phyloP scores from a whole-genome alignment of 2,888 invertebrate genomes.

The Amphipyra tragopoginis region DNA sequence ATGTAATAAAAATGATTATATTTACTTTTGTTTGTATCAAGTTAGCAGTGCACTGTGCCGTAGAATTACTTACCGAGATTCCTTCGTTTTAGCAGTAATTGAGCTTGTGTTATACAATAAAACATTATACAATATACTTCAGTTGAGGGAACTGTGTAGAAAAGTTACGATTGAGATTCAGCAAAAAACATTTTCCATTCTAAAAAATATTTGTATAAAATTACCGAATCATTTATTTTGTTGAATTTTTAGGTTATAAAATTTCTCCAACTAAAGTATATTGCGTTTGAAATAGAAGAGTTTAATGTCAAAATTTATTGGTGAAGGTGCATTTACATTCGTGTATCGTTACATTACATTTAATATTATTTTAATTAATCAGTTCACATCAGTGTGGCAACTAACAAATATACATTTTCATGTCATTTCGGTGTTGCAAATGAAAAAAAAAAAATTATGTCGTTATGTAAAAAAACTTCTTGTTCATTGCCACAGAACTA shows the following conservation, averaged over 20 bases:
- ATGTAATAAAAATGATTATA: constrained; percentile 71
- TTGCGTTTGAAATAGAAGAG: constrained; percentile 57
- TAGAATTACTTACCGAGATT: constrained; percentile 68
- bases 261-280: constrained; percentile 53
- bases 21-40: constrained; percentile 57
- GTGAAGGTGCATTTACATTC: constrained; percentile 85
- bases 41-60: constrained; percentile 60
- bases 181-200: neutral
- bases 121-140: constrained; percentile 33
- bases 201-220: neutral
- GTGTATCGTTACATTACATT: constrained; percentile 53
- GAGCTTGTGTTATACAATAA: constrained; percentile 55
- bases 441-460: neutral
- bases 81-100: constrained; percentile 60
- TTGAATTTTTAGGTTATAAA: neutral
- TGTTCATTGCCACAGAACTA: constrained; percentile 29
- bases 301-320: constrained; percentile 65
- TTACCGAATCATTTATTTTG: too few species aligned
- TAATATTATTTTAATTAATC: constrained; percentile 47
- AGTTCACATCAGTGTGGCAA: constrained; percentile 31
- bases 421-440: constrained; percentile 14
- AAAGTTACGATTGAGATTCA: neutral
- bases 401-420: constrained; percentile 13
- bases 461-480: constrained; percentile 8
- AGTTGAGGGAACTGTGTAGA: constrained; percentile 33